phyloP scores from a whole-genome alignment of 2,888 invertebrate species.

The Dryobota labecula region DNA sequence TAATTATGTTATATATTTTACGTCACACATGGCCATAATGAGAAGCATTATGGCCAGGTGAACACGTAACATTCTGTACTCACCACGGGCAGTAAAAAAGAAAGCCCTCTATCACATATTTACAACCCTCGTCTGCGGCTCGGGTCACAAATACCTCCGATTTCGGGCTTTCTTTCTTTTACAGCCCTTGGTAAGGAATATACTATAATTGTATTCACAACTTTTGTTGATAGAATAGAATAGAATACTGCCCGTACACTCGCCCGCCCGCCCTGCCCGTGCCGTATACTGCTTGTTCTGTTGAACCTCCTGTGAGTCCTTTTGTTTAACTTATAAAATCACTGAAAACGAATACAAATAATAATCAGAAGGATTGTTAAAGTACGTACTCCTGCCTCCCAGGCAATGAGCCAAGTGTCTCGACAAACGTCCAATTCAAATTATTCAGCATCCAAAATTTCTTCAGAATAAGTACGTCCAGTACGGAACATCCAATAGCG shows the following conservation, averaged over 20 bases:
- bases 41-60: too few relatives aligned
- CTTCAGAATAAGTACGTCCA: conserved; percentile 32
- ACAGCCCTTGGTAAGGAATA: too few relatives aligned
- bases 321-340: neutral
- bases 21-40: too few relatives aligned
- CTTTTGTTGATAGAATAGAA: neutral
- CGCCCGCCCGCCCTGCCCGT: neutral
- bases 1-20: too few relatives aligned
- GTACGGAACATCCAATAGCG: conserved; percentile 25
- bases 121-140: too few relatives aligned
- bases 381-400: too few relatives aligned
- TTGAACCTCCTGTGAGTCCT: neutral
- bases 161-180: too few relatives aligned
- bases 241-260: neutral
- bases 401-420: neutral
- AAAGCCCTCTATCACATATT: too few relatives aligned
- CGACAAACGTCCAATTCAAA: neutral
- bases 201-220: neutral
- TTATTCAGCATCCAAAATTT: neutral
- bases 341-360: neutral
- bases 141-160: too few relatives aligned
- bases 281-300: neutral
- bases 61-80: too few relatives aligned
- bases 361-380: neutral
- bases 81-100: too few relatives aligned